Evolutionary conservation across 2,797 vertebrate species (phyloP).

Genomic region (Mionectes olivaceus): DNA sequence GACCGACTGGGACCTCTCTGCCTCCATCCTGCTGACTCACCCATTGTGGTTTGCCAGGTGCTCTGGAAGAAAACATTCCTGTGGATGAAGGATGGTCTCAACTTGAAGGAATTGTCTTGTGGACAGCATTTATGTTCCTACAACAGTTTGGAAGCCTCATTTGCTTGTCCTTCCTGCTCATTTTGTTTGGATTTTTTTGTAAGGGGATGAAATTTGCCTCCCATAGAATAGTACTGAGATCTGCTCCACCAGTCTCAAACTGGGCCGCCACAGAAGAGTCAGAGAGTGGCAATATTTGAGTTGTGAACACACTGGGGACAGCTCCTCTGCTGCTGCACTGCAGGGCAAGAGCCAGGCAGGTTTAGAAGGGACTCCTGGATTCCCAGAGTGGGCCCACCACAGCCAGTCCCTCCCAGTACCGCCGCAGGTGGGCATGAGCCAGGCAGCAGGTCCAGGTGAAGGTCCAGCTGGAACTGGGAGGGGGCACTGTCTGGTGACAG

Average conservation of each 20-base stretch:
- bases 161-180: neutral
- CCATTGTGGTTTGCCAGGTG: rapidly evolving
- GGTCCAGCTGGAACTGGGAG: neutral
- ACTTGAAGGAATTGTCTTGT: neutral
- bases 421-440: neutral
- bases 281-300: neutral
- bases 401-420: rapidly evolving
- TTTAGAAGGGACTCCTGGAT: neutral
- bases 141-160: neutral
- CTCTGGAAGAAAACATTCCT: neutral
- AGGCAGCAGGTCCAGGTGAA: neutral
- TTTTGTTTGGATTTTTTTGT: rapidly evolving
- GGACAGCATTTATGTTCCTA: neutral
- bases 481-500: neutral
- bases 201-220: neutral
- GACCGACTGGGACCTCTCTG: neutral
- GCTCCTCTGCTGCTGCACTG: neutral
- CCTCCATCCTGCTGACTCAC: neutral
- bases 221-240: neutral
- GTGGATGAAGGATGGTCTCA: neutral
- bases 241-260: neutral
- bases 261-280: neutral
- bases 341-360: neutral
- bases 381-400: rapidly evolving
- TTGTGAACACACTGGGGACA: neutral